phyloP scores from a whole-genome alignment of 2,888 invertebrate genomes.

The Oligia latruncula region DNA sequence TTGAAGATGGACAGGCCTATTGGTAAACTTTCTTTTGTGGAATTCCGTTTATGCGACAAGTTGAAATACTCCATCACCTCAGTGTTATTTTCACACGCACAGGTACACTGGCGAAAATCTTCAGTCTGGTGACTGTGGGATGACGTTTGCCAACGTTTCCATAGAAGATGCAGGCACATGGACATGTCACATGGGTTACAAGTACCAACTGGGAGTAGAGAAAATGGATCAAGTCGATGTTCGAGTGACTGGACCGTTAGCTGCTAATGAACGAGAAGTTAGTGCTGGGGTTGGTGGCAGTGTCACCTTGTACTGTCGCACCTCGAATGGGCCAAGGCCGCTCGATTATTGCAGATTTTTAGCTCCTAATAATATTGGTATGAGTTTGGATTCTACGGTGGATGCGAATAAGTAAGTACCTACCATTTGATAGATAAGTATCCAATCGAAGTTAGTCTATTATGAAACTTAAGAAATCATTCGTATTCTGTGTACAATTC shows the following conservation, averaged over 20 bases:
- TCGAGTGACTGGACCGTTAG: conserved; percentile 84
- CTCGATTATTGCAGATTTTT: conserved; percentile 88
- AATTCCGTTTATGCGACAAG: background rate
- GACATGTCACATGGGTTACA: conserved; percentile 88
- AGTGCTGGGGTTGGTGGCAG: conserved; percentile 67
- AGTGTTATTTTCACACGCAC: background rate
- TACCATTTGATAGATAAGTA: background rate
- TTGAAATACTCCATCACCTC: background rate
- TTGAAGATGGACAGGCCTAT: conserved; percentile 73
- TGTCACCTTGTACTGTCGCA: conserved; percentile 82
- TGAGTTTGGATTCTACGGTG: conserved; percentile 82
- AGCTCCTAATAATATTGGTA: conserved; percentile 80
- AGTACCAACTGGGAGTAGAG: conserved; percentile 79
- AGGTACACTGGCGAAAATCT: conserved; percentile 86
- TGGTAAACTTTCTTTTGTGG: conserved; percentile 72
- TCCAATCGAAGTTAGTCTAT: background rate
- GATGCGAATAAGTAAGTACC: conserved; percentile 80
- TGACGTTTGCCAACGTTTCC: conserved; percentile 79
- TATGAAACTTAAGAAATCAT: background rate
- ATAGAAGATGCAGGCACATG: conserved; percentile 81
- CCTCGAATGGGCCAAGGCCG: conserved; percentile 81
- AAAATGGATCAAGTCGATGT: conserved; percentile 77
- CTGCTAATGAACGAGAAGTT: conserved; percentile 77
- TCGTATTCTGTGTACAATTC: background rate
- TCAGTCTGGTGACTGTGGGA: conserved; percentile 84